These are phyloP conservation scores for Pempheris klunzingeri DNA, from an alignment of 2,797 vertebrate species.

Conservation along the genomic window DNA sequence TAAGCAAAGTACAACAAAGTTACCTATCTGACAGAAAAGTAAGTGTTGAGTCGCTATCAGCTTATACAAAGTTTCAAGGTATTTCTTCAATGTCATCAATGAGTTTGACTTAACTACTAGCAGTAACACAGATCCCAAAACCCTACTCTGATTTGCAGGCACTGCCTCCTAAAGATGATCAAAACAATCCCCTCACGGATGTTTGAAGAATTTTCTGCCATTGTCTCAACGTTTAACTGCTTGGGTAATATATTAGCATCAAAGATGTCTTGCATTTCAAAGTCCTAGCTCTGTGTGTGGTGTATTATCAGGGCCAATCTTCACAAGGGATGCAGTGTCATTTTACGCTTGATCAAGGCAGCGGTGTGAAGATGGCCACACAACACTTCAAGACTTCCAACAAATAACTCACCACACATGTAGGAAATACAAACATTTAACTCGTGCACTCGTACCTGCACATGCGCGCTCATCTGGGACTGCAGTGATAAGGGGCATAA, in stretches of 20 bases:
- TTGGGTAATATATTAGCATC: constrained; percentile 42
- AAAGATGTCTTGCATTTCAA: constrained; percentile 58
- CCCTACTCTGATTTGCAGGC: constrained; percentile 34
- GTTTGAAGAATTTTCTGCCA: constrained; percentile 49
- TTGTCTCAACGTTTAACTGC: constrained; percentile 39
- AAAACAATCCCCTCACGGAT: constrained; percentile 40
- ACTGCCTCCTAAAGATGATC: constrained; percentile 39
- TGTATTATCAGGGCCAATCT: constrained; percentile 25
- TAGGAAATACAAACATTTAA: constrained; percentile 58
- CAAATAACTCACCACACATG: constrained; percentile 41
- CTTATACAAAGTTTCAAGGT: neutral
- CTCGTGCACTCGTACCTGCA: constrained; percentile 15
- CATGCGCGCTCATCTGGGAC: constrained; percentile 67
- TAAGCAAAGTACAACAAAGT: constrained; percentile 25
- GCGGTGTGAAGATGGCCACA: constrained; percentile 18
- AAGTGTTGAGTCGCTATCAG: constrained; percentile 5
- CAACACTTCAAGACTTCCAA: constrained; percentile 25
- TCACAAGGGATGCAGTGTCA: constrained; percentile 16
- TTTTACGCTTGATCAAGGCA: constrained; percentile 56
- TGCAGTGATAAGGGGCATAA: constrained; percentile 76
- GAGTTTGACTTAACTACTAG: neutral
- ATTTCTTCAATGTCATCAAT: constrained; percentile 9
- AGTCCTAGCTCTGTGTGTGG: constrained; percentile 46
- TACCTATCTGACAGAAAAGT: constrained; percentile 26
- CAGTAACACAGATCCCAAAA: constrained; percentile 22